Base-by-base conservation (phyloP, 2,888 invertebrate species). In the Tetramorium bicarinatum region DNA sequence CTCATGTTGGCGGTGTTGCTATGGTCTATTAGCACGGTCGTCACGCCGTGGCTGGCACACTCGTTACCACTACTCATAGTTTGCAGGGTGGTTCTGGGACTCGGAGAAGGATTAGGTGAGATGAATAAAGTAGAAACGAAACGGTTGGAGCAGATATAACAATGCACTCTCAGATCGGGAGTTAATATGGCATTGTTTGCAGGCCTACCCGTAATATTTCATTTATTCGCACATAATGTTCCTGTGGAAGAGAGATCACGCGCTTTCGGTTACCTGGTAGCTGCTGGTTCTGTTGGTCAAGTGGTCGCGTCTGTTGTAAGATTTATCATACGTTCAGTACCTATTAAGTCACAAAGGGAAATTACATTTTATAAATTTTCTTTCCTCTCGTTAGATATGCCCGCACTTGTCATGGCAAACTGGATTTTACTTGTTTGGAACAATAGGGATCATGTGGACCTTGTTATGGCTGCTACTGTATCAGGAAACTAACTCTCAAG, bases 141-240 rank as follows among this genome's bases (percentile, higher is more conserved):
- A 47, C 9, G 0, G 15, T 49, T 0, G 13, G 15, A 38, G 61
- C 15, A 8, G 38, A 41, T 13, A 6, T 21, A 21, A 61, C 44
- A 18, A n/a, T 29, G 7, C 7, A 13, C 8, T 67, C 11, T 47
- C 2, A 29, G 29, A 29, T 29, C 29, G 2, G 29, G 11, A 66
- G 13, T 54, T 47, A 66, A 34, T 9, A 15, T 18, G 8, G 6
- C 11, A 4, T 47, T 47, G 21, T 47, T 44, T 38, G 8, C 11
- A 97, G 97, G 97, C 87, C 95, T 97, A 80, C 97, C 97, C 21
- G 97, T 97, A 79, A 97, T 97, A 90, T 97, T 97, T 94, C 97
- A 97, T 92, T 96, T 97, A 88, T 97, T 97, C 95, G 97, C 97
- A 61, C 96, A 97, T 92, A 96, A 96, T 90, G 96, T 97, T 89